Base-by-base conservation (phyloP, 2,888 invertebrate genomes). In the Tenthredo notha region DNA sequence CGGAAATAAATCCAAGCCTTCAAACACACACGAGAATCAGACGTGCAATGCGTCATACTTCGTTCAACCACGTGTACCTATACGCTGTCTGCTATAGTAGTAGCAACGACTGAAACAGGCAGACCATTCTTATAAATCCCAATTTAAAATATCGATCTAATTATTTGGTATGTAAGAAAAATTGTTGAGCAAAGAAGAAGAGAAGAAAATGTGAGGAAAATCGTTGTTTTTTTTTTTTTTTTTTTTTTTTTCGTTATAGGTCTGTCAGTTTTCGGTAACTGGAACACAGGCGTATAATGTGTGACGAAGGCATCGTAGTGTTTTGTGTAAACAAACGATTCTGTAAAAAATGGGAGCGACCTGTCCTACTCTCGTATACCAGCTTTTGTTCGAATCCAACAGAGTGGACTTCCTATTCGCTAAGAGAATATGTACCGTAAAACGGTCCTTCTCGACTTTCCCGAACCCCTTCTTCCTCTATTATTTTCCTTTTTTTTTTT, bases 301-400 rank as follows among this genome's bases (percentile, higher is more conserved):
- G 33, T 50, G 54, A 77, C 54, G 29, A 29, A 77, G 40, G 54
- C 77, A 54, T 77, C 25, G 47, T 47, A 12, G 29, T 40, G 43
- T 43, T 43, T 43, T 43, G n/a, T 80, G 10, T n/a, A 61, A 67
- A 70, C 50, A 37, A 67, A 83, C 25, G 21, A 47, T 67, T 67
- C 47, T 65, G 65, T 61, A 37, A 50, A 50, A 74, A 40, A 43
- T 7, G 43, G 43, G n/a, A 70, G 67, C 21, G 47, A 67, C 40
- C 40, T 43, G 21, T 74, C 72, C 83, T 65, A 83, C 67, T 83
- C 25, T 67, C 47, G 54, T n/a, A 54, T 50, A 50, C 86, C 88
- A 40, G 37, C 89, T 87, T 89, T 89, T 89, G 88, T 89, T 87
- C 87, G 86, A 87, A 87, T 87, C 86, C 89, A 90, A 84, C 88